These are phyloP conservation scores for Alitta virens DNA, from an alignment of 2,888 invertebrate genomes.

Conservation along the genomic window DNA sequence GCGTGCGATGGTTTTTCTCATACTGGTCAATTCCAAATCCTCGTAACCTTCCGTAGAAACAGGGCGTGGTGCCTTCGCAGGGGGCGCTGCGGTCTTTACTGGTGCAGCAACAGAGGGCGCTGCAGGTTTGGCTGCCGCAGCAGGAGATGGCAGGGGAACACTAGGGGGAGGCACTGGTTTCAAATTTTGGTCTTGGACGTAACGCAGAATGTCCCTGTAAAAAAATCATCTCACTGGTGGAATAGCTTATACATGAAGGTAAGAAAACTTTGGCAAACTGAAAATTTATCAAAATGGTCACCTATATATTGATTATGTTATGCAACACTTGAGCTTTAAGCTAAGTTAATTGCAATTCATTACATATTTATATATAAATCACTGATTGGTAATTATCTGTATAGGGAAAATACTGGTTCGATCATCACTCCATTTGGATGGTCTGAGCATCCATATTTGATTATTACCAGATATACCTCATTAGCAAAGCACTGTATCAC, in stretches of 20 bases:
- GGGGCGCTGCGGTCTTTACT: neutral
- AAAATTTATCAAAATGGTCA: too few species aligned
- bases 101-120: conserved; percentile 12
- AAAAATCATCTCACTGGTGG: conserved; percentile 1
- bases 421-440: too few species aligned
- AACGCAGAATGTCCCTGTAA: conserved; percentile 46
- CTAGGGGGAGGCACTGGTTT: conserved; percentile 28
- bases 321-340: too few species aligned
- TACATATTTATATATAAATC: too few species aligned
- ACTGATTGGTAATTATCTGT: too few species aligned
- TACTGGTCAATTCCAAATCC: conserved; percentile 60
- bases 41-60: conserved; percentile 6
- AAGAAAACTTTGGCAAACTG: too few species aligned
- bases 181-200: conserved; percentile 38
- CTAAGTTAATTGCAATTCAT: too few species aligned
- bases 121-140: conserved; percentile 16
- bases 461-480: too few species aligned
- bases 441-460: too few species aligned
- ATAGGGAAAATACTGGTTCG: too few species aligned
- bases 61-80: neutral
- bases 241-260: neutral
- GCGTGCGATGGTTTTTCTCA: conserved; percentile 67
- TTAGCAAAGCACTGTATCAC: too few species aligned
- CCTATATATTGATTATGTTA: too few species aligned
- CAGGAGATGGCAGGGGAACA: conserved; percentile 33